Conservation (phyloP, 2,113 vertebrate genomes). For the Agapornis roseicollis region DNA sequence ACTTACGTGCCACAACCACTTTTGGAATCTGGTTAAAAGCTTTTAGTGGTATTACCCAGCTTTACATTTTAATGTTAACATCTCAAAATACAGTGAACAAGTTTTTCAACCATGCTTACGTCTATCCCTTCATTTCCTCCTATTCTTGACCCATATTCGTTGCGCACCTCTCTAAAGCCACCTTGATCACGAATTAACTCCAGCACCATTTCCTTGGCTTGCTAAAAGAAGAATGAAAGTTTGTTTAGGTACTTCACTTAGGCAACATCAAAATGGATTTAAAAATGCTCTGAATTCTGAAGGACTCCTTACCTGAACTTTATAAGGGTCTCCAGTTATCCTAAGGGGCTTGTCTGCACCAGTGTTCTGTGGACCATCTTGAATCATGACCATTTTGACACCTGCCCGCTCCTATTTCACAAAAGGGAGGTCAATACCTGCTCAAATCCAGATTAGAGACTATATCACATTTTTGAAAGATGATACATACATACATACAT, state of each 20-base stretch:
- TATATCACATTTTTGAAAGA: not conserved
- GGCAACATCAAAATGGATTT: not conserved
- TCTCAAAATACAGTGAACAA: constrained; percentile 54
- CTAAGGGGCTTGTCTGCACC: constrained; percentile 97
- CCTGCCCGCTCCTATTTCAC: constrained; percentile 88
- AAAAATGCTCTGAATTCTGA: not conserved
- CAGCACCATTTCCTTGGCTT: constrained; percentile 99
- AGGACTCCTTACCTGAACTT: constrained; percentile 87
- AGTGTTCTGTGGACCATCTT: constrained; percentile 97
- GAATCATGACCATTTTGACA: constrained; percentile 99
- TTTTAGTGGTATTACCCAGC: not conserved
- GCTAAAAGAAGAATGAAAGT: constrained; percentile 74
- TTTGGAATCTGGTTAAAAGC: not conserved
- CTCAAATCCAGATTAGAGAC: not conserved
- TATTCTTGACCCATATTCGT: constrained; percentile 94
- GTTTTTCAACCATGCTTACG: constrained; percentile 80
- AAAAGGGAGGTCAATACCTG: not conserved
- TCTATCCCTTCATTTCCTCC: constrained; percentile 91
- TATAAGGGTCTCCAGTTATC: constrained; percentile 97
- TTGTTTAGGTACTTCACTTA: not conserved
- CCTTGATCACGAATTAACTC: constrained; percentile 97
- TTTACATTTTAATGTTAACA: constrained; percentile 20
- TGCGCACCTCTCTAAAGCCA: constrained; percentile 95
- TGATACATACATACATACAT: constrained; percentile 54
- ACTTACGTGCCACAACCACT: not conserved